Conservation (phyloP, 2,113 vertebrate genomes). For the Camelus bactrianus region DNA sequence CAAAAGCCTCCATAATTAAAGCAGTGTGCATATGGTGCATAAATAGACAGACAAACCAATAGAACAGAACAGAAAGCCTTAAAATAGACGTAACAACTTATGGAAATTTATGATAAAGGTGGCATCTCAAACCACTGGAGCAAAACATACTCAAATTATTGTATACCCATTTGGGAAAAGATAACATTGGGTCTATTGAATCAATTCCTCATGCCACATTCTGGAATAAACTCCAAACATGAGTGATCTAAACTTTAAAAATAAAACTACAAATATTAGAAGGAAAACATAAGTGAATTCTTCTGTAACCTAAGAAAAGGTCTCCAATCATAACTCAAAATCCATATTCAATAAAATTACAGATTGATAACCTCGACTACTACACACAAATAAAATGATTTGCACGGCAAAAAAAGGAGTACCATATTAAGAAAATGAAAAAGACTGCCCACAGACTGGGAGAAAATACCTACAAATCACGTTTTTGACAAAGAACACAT, state of each 20-base stretch:
- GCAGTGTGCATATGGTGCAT: too few relatives aligned
- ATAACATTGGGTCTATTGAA: background rate
- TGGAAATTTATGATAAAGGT: background rate
- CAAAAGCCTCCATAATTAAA: background rate
- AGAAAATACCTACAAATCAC: background rate
- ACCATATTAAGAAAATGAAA: background rate
- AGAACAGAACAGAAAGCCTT: background rate
- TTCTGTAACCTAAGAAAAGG: background rate
- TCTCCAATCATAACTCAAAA: background rate
- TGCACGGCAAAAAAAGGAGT: background rate
- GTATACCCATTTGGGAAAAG: background rate
- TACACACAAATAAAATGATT: background rate
- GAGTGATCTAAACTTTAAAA: background rate
- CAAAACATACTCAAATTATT: background rate
- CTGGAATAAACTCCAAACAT: constrained; percentile 25
- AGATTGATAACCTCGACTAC: background rate
- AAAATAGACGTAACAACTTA: background rate
- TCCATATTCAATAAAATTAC: background rate
- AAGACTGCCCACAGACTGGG: background rate
- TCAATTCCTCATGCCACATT: background rate
- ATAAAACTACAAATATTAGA: background rate
- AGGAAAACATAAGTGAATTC: background rate
- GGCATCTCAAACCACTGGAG: background rate
- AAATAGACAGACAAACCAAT: background rate
- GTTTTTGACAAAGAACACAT: background rate